Evolutionary conservation across 2,113 vertebrate genomes (phyloP).

Genomic region (Gavia stellata): DNA sequence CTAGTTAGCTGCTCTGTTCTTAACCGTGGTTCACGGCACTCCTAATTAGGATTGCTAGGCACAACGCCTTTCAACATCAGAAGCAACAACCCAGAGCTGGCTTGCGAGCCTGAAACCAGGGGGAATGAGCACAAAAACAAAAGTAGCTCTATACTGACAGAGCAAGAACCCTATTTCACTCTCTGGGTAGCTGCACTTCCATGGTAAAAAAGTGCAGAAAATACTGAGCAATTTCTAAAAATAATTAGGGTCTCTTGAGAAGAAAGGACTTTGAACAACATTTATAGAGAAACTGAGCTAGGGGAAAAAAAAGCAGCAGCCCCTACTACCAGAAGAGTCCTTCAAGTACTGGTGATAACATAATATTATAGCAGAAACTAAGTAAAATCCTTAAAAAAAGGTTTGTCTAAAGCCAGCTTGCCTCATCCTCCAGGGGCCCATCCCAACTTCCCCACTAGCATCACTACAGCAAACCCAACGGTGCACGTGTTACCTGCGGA

Average conservation of each 20-base stretch:
- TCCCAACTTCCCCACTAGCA: background rate
- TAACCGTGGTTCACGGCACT: background rate
- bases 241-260: background rate
- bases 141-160: background rate
- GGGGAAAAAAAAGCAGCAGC: background rate
- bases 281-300: background rate
- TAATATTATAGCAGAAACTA: background rate
- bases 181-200: background rate
- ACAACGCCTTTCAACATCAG: background rate
- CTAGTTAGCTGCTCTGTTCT: background rate
- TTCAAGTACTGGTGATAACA: background rate
- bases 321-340: background rate
- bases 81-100: background rate
- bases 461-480: background rate
- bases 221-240: background rate
- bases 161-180: background rate
- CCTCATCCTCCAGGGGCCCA: background rate
- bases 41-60: background rate
- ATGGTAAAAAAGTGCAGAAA: background rate
- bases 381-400: background rate
- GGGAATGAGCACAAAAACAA: background rate
- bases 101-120: background rate
- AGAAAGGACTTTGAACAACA: background rate
- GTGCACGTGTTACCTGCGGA: fast-evolving
- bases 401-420: background rate